Conservation (phyloP, 2,888 invertebrate species). For the Tolmerus cingulatus region DNA sequence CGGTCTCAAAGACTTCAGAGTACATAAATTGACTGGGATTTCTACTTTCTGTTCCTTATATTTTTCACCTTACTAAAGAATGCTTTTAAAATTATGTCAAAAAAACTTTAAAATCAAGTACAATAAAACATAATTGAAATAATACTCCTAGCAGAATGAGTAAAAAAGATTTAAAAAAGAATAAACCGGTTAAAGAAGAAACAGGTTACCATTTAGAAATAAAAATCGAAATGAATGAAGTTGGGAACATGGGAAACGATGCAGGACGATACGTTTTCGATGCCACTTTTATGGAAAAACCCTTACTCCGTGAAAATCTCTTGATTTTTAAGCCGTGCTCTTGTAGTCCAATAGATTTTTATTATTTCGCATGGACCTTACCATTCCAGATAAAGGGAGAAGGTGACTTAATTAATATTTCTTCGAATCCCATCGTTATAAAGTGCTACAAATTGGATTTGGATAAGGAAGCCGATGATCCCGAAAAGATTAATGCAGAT, state of each 20-base stretch:
- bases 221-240: conserved; percentile 25
- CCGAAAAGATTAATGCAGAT: not conserved
- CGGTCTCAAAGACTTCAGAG: no score
- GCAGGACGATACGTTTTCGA: conserved; percentile 11
- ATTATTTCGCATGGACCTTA: conserved; percentile 29
- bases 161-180: not conserved
- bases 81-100: not conserved
- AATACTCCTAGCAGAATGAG: not conserved
- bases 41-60: not conserved
- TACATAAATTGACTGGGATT: not conserved
- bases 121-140: not conserved
- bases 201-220: not conserved
- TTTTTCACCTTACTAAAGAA: not conserved
- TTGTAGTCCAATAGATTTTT: conserved; percentile 1
- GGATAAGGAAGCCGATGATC: not conserved
- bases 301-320: not conserved
- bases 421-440: conserved; percentile 19
- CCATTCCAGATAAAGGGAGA: not conserved
- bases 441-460: conserved; percentile 1
- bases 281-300: conserved; percentile 33
- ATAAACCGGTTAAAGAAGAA: not conserved
- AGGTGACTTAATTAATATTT: conserved; percentile 17
- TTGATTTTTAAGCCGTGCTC: conserved; percentile 11
- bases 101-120: not conserved
- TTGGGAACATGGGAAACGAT: conserved; percentile 9